phyloP scores from a whole-genome alignment of 2,888 invertebrate genomes.

The Caenorhabditis sulstoni region DNA sequence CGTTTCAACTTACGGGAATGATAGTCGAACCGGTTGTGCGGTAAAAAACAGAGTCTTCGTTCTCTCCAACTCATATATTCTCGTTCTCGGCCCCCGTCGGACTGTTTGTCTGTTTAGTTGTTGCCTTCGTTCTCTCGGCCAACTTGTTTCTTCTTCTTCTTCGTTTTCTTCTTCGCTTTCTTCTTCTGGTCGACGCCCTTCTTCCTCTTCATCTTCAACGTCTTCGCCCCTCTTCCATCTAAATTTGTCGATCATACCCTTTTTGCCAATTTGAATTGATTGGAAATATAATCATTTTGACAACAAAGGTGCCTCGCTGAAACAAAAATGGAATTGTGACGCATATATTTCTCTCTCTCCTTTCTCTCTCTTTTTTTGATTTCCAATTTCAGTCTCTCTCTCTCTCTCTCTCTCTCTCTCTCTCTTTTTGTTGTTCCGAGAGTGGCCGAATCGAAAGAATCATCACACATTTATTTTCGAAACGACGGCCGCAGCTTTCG shows the following conservation, averaged over 20 bases:
- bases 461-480: no score
- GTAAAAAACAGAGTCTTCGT: constrained; percentile 12
- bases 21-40: constrained; percentile 28
- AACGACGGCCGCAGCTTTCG: no score
- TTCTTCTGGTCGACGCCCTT: constrained; percentile 28
- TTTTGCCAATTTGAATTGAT: constrained; percentile 32
- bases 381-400: constrained; percentile 46
- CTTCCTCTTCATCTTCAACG: constrained; percentile 22
- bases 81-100: background rate
- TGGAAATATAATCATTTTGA: constrained; percentile 12
- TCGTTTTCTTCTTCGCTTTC: background rate
- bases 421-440: constrained; percentile 4
- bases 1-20: no score
- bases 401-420: constrained; percentile 17
- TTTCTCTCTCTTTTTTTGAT: constrained; percentile 2
- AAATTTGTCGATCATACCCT: no score
- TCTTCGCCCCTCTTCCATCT: no score
- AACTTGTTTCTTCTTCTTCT: constrained; percentile 29
- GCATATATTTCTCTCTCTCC: no score
- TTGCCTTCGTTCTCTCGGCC: constrained; percentile 29
- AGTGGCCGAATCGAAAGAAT: no score
- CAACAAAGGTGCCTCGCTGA: background rate
- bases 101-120: constrained; percentile 53
- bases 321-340: background rate
- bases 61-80: no score